Base-by-base conservation (phyloP, 2,113 vertebrate species). In the Lota lota region DNA sequence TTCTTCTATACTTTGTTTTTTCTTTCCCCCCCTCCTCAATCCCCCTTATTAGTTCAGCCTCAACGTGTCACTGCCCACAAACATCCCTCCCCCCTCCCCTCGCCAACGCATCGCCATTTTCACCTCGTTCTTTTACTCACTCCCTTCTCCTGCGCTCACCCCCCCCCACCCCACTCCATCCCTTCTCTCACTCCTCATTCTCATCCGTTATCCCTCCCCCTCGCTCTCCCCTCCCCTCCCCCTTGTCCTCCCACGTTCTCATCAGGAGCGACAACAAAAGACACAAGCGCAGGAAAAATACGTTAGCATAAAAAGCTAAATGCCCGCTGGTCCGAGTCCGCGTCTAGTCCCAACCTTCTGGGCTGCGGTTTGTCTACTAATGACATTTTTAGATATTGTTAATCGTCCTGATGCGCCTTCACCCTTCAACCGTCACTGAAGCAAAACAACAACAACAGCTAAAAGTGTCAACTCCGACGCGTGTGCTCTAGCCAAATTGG, bases 81-180 rank as follows among this genome's bases (percentile, higher is more conserved):
- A 79, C 66, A 40, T 77, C 70, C 63, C 62, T 47, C n/a, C 60
- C 15, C 12, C 56, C 59, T 16, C 33, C 59, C 64, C 66, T 56
- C 68, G 61, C 58, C 61, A 67, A 51, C 67, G 1, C 14, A 5
- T 20, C 15, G 17, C 28, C 16, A n/a, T n/a, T n/a, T n/a, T n/a
- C n/a, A n/a, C n/a, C n/a, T n/a, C n/a, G n/a, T 40, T 58, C 40
- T 19, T 57, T 33, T 76, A 58, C n/a, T 56, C 70, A n/a, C n/a
- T 63, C 56, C 57, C 70, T 54, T 63, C 54, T 68, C 21, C 0
- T 72, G 63, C 73, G 61, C 61, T 22, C 56, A 17, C 2, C 16
- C 65, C 19, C 17, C 69, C 36, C 16, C 56, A 53, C 53, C 40
- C 50, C 62, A 70, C 19, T 54, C 36, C 16, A 50, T 70, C 47